Evolutionary conservation across 2,888 invertebrate genomes (phyloP), one percentile per base, ranked within the genome.

Genomic region (Orchesellides sinensis): DNA sequence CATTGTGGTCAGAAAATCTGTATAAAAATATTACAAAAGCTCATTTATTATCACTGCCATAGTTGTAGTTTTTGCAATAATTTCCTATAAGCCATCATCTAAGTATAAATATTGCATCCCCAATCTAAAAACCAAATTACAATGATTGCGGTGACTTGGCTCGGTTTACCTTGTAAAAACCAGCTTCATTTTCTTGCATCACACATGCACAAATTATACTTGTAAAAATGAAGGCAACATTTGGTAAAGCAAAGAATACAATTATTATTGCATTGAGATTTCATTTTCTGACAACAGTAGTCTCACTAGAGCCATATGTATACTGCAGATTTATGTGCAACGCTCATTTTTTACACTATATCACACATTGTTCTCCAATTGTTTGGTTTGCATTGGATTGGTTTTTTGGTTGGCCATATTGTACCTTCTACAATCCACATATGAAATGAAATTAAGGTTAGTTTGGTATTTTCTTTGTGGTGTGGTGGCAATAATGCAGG

Each of bases 391-490:
- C 10, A 56, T 21, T 4, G 17, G 29, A 17, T 61, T 32, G 29
- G 61, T 29, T 32, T 61, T 52, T 54, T 54, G 54, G 54, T 54
- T 61, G 29, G 35, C 40, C 63, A 23, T 65, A 65, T 32, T 35
- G 29, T 35, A 19, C 63, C 35, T 29, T 59, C n/a, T n/a, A n/a
- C n/a, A n/a, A n/a, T n/a, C n/a, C 35, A 23, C 63, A n/a, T n/a
- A n/a, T n/a, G 40, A 40, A n/a, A 65, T 65, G 40, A 65, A 65
- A 65, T 65, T 65, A 65, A 65, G 63, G 63, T 65, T 65, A 65
- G 63, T 12, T 19, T 54, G 54, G 23, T 54, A 17, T 47, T 47
- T 47, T 14, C n/a, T n/a, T n/a, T n/a, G n/a, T n/a, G n/a, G n/a
- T n/a, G 47, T 17, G 12, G 35, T 35, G 12, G 35, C 12, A 35